Evolutionary conservation across 2,888 invertebrate genomes (phyloP).

Genomic region (Odontocerum albicorne): DNA sequence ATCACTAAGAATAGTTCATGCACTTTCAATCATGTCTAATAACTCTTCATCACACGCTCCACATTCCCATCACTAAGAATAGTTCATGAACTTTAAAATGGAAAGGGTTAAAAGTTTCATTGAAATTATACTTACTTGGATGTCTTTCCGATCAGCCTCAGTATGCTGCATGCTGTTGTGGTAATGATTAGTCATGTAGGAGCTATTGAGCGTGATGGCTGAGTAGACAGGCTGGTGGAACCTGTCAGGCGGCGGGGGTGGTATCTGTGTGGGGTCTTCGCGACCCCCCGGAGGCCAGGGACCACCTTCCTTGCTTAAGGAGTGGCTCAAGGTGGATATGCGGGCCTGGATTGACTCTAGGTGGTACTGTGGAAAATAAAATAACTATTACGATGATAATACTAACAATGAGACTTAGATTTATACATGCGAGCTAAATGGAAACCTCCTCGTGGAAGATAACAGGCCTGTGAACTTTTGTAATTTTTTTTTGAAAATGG

Average conservation of each 20-base stretch:
- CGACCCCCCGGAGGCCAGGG: constrained; percentile 34
- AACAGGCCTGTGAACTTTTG: no score
- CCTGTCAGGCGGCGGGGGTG: constrained; percentile 43
- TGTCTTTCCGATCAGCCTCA: constrained; percentile 68
- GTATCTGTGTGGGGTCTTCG: constrained; percentile 40
- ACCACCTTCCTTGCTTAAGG: constrained; percentile 11
- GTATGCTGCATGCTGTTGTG: constrained; percentile 66
- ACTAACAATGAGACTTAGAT: no score
- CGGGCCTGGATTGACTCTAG: constrained; percentile 48
- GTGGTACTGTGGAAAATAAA: constrained; percentile 44
- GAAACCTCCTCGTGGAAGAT: no score
- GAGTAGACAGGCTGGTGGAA: constrained; percentile 79
- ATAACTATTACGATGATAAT: neutral
- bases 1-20: no score
- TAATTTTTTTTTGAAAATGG: no score
- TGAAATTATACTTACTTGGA: constrained; percentile 51
- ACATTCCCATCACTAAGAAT: no score
- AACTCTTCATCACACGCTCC: no score
- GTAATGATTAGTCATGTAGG: constrained; percentile 80
- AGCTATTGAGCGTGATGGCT: constrained; percentile 81
- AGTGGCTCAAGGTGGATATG: constrained; percentile 42
- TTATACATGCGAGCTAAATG: no score
- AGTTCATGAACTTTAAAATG: no score
- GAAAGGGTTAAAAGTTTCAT: no score
- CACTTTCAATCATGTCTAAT: no score